Percentiles rank a stretch among this genome's conserved stretches.
Conservation (phyloP, 2,113 vertebrate species). For the Pholis gunnellus region DNA sequence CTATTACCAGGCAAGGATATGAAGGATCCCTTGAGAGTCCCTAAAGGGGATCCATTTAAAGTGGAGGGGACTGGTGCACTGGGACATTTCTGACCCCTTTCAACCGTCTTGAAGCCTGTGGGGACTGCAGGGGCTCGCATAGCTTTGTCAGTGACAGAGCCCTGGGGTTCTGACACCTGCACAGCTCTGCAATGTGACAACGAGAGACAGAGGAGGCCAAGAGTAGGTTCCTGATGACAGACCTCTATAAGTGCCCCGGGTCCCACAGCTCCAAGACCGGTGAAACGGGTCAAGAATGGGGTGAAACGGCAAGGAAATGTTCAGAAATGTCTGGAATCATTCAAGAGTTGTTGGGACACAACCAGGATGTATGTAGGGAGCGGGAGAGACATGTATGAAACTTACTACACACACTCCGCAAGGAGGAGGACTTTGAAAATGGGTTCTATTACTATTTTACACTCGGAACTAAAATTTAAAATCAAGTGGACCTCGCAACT, state of each 20-base stretch:
- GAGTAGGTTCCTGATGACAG: conserved; percentile 58
- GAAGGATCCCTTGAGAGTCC: conserved; percentile 66
- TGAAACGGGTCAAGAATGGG: conserved; percentile 40
- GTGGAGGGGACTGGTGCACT: conserved; percentile 43
- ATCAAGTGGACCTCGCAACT: background rate
- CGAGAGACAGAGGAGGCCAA: conserved; percentile 48
- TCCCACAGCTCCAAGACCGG: conserved; percentile 49
- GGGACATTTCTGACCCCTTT: conserved; percentile 64
- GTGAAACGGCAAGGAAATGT: conserved; percentile 18
- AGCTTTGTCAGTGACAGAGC: conserved; percentile 56
- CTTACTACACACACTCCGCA: background rate
- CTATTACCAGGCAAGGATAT: conserved; percentile 67
- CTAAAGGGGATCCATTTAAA: conserved; percentile 71
- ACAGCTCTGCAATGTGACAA: conserved; percentile 57
- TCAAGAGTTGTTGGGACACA: background rate
- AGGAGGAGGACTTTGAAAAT: background rate
- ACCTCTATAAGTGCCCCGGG: conserved; percentile 21
- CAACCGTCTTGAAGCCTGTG: conserved; percentile 48
- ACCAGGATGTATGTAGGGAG: background rate
- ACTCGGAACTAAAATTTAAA: background rate
- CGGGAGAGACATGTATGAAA: background rate
- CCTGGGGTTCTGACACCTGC: conserved; percentile 66
- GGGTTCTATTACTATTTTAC: background rate
- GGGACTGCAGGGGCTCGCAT: conserved; percentile 49
- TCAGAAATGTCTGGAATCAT: conserved; percentile 7